Percentiles rank a stretch among this genome's conserved stretches.
Conservation (phyloP, 2,888 invertebrate genomes). For the Eurytoma adleriae region DNA sequence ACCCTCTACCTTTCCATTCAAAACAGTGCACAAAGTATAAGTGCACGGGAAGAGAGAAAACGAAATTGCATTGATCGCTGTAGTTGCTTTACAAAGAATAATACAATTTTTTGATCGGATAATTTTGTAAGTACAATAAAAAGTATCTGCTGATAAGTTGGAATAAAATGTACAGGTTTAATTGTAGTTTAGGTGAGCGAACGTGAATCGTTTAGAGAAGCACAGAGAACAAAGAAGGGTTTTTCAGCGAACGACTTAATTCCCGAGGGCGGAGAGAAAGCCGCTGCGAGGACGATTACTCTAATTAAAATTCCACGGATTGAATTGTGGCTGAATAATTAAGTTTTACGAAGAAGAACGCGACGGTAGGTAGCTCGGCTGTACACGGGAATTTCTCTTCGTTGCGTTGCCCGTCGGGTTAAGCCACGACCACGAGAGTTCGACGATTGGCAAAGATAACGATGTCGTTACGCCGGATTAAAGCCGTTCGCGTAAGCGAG, state of each 20-base stretch:
- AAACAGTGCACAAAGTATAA: no score
- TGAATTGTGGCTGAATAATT: slow-evolving; percentile 66
- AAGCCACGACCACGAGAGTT: slow-evolving; percentile 9
- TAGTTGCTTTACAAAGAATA: no score
- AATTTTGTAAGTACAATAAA: neutral
- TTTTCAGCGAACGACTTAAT: slow-evolving; percentile 7
- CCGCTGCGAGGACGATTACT: neutral
- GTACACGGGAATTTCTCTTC: neutral
- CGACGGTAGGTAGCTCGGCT: neutral
- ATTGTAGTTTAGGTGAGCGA: no score
- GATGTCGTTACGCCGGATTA: slow-evolving; percentile 53
- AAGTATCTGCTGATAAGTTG: neutral
- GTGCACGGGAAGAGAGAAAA: neutral
- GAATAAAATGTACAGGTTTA: no score
- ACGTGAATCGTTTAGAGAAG: no score
- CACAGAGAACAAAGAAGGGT: no score
- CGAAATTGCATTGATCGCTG: no score
- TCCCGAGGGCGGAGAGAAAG: neutral
- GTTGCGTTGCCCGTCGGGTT: neutral
- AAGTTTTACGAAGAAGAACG: slow-evolving; percentile 56
- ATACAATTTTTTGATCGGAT: neutral
- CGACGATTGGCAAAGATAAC: slow-evolving; percentile 55
- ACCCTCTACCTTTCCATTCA: no score
- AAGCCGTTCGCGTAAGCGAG: slow-evolving; percentile 17
- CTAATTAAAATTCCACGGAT: slow-evolving; percentile 60